Evolutionary conservation across 2,888 invertebrate genomes (phyloP), one percentile per base, ranked within the genome.

Genomic region (Lutraria lutraria): DNA sequence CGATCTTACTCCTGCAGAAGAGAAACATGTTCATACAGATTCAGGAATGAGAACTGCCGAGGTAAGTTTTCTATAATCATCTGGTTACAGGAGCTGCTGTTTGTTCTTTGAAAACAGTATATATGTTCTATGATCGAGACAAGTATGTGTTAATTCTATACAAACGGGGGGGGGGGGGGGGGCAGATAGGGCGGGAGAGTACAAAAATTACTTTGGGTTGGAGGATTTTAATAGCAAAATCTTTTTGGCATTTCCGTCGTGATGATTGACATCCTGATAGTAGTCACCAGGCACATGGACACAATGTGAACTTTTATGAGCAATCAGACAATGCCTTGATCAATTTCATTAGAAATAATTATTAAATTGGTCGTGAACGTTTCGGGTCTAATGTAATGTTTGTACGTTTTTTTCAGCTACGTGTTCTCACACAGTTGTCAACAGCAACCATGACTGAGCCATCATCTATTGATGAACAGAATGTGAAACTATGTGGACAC

Each of bases 1-100:
- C 16, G 31, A 43, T 12, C 53, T 84, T 0, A 84, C 84, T 6
- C 31, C 16, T 10, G 76, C 53, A 15, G 84, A 84, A 54, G 72
- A 52, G 21, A 68, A 76, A 16, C 43, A 21, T n/a, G 54, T 84
- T 31, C 84, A 84, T 25, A 76, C 54, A 16, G 84, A 84, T 29
- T 29, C 76, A 53, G 84, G 84, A 21, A 76, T 84, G 84, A 84
- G 84, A 54, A 31, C 29, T 54, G 52, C 72, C 19, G 84, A 84
- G 53, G 84, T 84, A 84, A 25, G 34, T n/a, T 43, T 52, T 52
- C 80, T 8, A 16, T 19, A 12, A 8, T 19, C 6, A 19, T n/a
- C 2, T n/a, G 21, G 1, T 21, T 60, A 21, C 19, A 21, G n/a
- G 8, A 60, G 21, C 21, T 60, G 8, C 4, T 21, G 60, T 60